Base-by-base conservation (phyloP, 1,140 invertebrate species). In the Pseudomyrmex gracilis region DNA sequence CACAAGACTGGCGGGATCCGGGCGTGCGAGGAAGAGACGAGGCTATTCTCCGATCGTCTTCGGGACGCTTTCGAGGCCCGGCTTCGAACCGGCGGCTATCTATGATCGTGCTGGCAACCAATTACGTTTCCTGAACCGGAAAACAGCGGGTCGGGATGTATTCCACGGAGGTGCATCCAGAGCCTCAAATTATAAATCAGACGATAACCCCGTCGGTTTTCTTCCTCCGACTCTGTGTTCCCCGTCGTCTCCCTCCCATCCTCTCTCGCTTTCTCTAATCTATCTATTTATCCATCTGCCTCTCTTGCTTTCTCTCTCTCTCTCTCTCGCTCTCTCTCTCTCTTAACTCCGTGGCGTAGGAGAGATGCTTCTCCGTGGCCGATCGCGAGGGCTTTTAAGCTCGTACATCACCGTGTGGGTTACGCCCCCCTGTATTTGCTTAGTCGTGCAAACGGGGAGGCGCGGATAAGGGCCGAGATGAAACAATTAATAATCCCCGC, bases 381-480 rank as follows among this genome's bases (percentile, higher is more conserved):
- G 88, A 87, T 93, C 90, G 91, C 89, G 92, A 90, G 86, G 90
- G 92, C 92, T 93, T 94, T 94, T 93, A 94, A 94, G 93, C 93
- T 93, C 93, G 91, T 94, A 94, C 92, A 93, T 94, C 93, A 94
- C 90, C 83, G 80, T 53, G 84, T 83, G 89, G 91, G 92, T 93
- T 91, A 94, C 93, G 93, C 93, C 93, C 92, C 92, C 90, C 34
- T 83, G 93, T 94, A 93, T 94, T 94, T 94, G 93, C 92, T 94
- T 93, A 94, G 93, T 93, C 92, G 92, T 92, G 91, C 91, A 90
- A 87, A 84, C 84, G 88, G 90, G 91, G 90, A 91, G 92, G 91
- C 88, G 90, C 92, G 90, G 92, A 92, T 92, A 91, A 93, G 90
- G 73, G 92, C 90, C 85, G 90, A 93, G 93, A 93, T 93, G 92